A percentile compares a stretch with the other conserved stretches of the same genome.
These are phyloP conservation scores for Argyresthia goedartella DNA, from an alignment of 2,888 invertebrate species.

Conservation along the genomic window DNA sequence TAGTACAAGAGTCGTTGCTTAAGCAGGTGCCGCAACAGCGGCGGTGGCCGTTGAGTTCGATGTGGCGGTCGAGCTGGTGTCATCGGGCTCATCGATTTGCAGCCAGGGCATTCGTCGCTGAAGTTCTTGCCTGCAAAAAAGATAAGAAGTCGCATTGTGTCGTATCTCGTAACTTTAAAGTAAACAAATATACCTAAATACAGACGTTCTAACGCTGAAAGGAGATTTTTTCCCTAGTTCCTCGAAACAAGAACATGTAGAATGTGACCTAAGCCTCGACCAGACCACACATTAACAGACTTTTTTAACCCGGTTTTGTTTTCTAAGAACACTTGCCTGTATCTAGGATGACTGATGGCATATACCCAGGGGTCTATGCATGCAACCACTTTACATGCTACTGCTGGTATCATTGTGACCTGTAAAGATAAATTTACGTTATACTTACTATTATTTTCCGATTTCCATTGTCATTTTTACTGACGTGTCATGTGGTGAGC, in stretches of 20 bases:
- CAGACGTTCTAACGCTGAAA: no score
- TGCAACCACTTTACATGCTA: slow-evolving; percentile 89
- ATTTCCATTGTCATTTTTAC: no score
- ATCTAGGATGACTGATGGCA: slow-evolving; percentile 91
- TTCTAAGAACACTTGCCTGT: slow-evolving; percentile 66
- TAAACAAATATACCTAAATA: no score
- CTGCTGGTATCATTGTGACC: slow-evolving; percentile 89
- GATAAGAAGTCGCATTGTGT: no score
- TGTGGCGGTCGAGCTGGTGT: slow-evolving; percentile 71
- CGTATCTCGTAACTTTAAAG: no score
- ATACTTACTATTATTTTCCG: no score
- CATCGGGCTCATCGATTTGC: slow-evolving; percentile 76
- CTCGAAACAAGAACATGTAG: no score
- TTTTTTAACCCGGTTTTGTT: no score
- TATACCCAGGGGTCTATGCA: slow-evolving; percentile 94
- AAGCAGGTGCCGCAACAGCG: slow-evolving; percentile 40
- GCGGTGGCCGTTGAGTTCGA: slow-evolving; percentile 50
- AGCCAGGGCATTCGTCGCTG: slow-evolving; percentile 86
- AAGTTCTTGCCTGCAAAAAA: slow-evolving; percentile 77
- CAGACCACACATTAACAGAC: no score
- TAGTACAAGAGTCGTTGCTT: slow-evolving; percentile 4
- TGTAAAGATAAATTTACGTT: slow-evolving; percentile 16
- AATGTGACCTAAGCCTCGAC: no score
- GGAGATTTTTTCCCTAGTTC: no score
- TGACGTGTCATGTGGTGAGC: no score